Evolutionary conservation across 2,797 vertebrate species (phyloP).

Genomic region (Ptychobarbus kaznakovi): DNA sequence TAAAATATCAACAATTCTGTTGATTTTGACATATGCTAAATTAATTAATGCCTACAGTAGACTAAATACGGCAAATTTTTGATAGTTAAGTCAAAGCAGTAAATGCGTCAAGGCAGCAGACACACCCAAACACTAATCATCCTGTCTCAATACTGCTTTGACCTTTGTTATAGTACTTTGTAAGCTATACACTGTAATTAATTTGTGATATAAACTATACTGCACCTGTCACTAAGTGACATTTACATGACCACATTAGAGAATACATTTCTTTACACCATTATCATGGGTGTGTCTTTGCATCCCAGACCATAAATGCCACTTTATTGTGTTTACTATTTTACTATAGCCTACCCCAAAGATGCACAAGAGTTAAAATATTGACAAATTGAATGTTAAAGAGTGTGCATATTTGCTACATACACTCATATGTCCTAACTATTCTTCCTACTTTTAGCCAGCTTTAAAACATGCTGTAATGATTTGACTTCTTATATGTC

Average conservation of each 20-base stretch:
- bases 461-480: not conserved
- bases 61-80: not conserved
- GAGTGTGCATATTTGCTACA: not conserved
- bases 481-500: not conserved
- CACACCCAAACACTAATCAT: not conserved
- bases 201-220: not conserved
- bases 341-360: not conserved
- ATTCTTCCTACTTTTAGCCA: not conserved
- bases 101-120: not conserved
- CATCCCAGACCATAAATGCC: not conserved
- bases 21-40: not conserved
- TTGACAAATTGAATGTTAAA: not conserved
- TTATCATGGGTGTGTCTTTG: not conserved
- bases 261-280: not conserved
- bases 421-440: not conserved
- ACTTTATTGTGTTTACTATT: not conserved
- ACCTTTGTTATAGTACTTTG: not conserved
- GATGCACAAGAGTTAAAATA: not conserved
- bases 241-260: not conserved
- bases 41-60: not conserved
- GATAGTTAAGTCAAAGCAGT: not conserved
- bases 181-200: not conserved
- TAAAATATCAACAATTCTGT: not conserved
- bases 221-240: not conserved
- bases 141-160: not conserved